Conservation (phyloP, 1,140 invertebrate species). For the Drosophila sp. region DNA sequence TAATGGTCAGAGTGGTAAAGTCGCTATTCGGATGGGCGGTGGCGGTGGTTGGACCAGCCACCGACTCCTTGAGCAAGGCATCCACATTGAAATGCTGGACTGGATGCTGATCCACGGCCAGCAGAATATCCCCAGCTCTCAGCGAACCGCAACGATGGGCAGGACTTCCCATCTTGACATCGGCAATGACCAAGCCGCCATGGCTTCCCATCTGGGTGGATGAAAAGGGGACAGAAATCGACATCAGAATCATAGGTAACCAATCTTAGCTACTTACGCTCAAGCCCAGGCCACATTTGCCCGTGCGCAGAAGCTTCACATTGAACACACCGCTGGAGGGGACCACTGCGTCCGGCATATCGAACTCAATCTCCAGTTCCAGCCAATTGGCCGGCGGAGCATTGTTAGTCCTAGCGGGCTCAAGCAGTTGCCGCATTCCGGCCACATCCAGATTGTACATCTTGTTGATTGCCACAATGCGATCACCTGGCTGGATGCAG, state of each 20-base stretch:
- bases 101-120: slow-evolving; percentile 94
- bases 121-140: slow-evolving; percentile 91
- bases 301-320: slow-evolving; percentile 93
- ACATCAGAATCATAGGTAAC: no score
- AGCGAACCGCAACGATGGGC: slow-evolving; percentile 95
- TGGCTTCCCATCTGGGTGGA: slow-evolving; percentile 73
- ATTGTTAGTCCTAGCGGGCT: slow-evolving; percentile 20
- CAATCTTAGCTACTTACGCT: slow-evolving; percentile 88
- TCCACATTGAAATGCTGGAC: slow-evolving; percentile 87
- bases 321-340: slow-evolving; percentile 95
- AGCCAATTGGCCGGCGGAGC: slow-evolving; percentile 83
- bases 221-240: no score
- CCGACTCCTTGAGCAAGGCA: slow-evolving; percentile 72
- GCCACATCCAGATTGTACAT: slow-evolving; percentile 85
- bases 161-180: slow-evolving; percentile 94
- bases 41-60: background rate
- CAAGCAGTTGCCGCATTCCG: slow-evolving; percentile 83
- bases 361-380: slow-evolving; percentile 92
- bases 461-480: slow-evolving; percentile 92
- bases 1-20: slow-evolving; percentile 80
- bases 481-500: slow-evolving; percentile 91
- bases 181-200: slow-evolving; percentile 88
- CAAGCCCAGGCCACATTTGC: slow-evolving; percentile 90
- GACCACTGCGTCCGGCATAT: slow-evolving; percentile 95
- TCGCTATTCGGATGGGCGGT: slow-evolving; percentile 35